Evolutionary conservation across 2,797 vertebrate species (phyloP), one percentile per base, ranked within the genome.

Genomic region (Melanotaenia maccullochi): DNA sequence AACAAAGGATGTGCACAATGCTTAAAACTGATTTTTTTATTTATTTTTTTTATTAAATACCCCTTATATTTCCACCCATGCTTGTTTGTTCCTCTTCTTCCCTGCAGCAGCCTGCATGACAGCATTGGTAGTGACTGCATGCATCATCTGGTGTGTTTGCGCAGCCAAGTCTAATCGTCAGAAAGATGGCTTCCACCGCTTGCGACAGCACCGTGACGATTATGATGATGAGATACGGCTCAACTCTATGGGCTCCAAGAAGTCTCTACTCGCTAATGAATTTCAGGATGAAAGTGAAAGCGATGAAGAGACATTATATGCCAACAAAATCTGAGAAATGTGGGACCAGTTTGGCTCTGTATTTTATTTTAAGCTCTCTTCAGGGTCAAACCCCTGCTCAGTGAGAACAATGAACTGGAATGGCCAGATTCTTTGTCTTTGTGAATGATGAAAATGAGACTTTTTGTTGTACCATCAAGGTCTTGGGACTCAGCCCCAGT

Each of bases 271-370:
- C 30, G 97, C 95, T 85, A 94, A 97, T 0, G 97, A 99, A 75
- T 99, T 99, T 91, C 97, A 98, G 93, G 98, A 99, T 6, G 98
- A 99, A 82, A 99, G 97, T 0, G 98, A 99, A 93, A 99, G 97
- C 16, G 97, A 99, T 1, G 97, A 99, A 80, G 97, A 99, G 83
- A 99, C 98, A 0, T 78, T 99, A 25, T 99, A 99, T 69, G 96
- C 96, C 86, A 99, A 97, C 95, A 99, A 99, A 88, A 96, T 98
- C 87, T 99, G 94, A 98, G 80, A 85, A 24, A 13, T 1, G 1
- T 9, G 35, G 36, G 47, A 49, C 59, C 25, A 22, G 24, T 65
- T 57, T 44, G 64, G 73, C 61, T 68, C 65, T 0, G 28, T 80
- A 20, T 76, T 81, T 81, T 67, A 13, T 71, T 81, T 84, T 65